These are phyloP conservation scores for Plectus sambesii DNA, from an alignment of 1,140 invertebrate species.

Conservation along the genomic window DNA sequence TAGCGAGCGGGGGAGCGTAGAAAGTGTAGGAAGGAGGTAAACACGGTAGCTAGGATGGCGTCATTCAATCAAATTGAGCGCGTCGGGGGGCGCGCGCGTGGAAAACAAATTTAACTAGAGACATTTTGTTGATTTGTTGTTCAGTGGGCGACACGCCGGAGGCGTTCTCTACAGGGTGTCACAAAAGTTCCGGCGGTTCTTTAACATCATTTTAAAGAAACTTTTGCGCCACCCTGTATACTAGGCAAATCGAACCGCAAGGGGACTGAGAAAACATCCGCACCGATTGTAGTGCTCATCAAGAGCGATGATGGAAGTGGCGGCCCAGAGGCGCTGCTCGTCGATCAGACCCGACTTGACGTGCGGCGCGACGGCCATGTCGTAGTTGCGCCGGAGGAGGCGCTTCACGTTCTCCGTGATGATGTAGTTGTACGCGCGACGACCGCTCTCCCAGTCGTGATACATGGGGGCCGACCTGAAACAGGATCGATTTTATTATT, in stretches of 20 bases:
- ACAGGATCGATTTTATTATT: conserved; percentile 52
- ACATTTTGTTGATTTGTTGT: no score
- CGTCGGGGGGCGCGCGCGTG: no score
- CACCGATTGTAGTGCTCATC: conserved; percentile 74
- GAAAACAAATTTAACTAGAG: no score
- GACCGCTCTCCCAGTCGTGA: conserved; percentile 71
- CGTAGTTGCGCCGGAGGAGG: conserved; percentile 66
- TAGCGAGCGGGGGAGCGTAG: no score
- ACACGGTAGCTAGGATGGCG: no score
- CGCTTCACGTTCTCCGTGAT: conserved; percentile 81
- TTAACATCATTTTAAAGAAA: no score
- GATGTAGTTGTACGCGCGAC: conserved; percentile 73
- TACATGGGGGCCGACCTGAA: conserved; percentile 63
- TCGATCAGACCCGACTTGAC: conserved; percentile 52
- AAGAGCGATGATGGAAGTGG: conserved; percentile 69
- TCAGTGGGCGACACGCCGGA: no score
- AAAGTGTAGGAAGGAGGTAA: no score
- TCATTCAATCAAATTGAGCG: no score
- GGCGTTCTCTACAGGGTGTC: no score
- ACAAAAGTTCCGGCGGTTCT: no score
- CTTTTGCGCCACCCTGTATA: neutral
- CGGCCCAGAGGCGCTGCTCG: conserved; percentile 62
- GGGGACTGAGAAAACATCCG: conserved; percentile 25
- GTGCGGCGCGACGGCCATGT: conserved; percentile 62
- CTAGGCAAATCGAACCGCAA: neutral